Evolutionary conservation across 2,888 invertebrate species (phyloP).

Genomic region (Sialis fuliginosa): DNA sequence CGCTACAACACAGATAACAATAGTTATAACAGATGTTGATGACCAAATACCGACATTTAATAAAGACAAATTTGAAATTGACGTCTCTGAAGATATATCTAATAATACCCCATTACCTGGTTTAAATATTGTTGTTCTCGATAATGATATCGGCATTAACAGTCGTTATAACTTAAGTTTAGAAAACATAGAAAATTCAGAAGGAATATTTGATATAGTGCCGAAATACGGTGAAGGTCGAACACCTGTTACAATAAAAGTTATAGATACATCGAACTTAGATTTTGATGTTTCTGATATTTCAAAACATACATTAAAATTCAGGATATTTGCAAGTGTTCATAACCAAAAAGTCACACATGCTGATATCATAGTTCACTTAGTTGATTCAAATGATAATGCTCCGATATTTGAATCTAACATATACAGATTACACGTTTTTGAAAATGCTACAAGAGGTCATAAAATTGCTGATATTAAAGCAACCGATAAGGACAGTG

Average conservation of each 20-base stretch:
- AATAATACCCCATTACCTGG: slow-evolving; percentile 50
- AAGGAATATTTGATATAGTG: slow-evolving; percentile 41
- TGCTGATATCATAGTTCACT: slow-evolving; percentile 40
- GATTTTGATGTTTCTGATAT: slow-evolving; percentile 53
- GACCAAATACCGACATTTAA: slow-evolving; percentile 61
- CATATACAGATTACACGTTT: slow-evolving; percentile 42
- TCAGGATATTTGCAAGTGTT: slow-evolving; percentile 46
- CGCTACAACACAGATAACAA: slow-evolving; percentile 48
- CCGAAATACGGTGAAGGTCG: slow-evolving; percentile 51
- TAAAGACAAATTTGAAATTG: slow-evolving; percentile 41
- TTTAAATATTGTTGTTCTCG: slow-evolving; percentile 53
- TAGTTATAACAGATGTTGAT: slow-evolving; percentile 62
- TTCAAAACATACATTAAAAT: slow-evolving; percentile 38
- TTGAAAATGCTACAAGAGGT: slow-evolving; percentile 44
- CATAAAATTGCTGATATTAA: slow-evolving; percentile 42
- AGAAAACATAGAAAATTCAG: slow-evolving; percentile 37
- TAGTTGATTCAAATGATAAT: slow-evolving; percentile 68
- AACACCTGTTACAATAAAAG: slow-evolving; percentile 55
- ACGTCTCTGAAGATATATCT: slow-evolving; percentile 60
- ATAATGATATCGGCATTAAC: slow-evolving; percentile 55
- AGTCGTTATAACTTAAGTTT: slow-evolving; percentile 48
- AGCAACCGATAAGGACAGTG: slow-evolving; percentile 58
- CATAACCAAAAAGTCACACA: slow-evolving; percentile 35
- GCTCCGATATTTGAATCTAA: slow-evolving; percentile 46
- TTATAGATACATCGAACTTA: slow-evolving; percentile 41